A percentile compares a stretch with the other conserved stretches of the same genome.
Evolutionary conservation across 2,113 vertebrate genomes (phyloP).

Genomic region (Chlamydotis undulata): DNA sequence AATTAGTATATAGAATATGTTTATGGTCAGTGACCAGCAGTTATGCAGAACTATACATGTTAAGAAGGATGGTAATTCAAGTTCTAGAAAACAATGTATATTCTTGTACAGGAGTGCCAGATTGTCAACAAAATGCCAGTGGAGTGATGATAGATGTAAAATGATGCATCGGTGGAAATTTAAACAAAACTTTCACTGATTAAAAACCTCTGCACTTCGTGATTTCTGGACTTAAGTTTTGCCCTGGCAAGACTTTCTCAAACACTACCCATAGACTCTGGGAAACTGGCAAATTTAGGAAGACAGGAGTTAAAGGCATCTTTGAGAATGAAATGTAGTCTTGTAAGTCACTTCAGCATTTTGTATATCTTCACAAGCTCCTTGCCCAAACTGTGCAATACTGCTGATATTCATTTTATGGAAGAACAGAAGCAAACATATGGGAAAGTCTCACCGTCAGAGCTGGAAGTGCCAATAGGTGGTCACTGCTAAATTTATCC

Average conservation of each 20-base stretch:
- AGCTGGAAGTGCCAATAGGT: background rate
- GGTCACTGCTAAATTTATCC: background rate
- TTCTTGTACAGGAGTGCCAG: background rate
- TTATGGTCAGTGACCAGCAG: background rate
- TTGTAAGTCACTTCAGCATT: background rate
- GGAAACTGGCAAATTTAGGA: background rate
- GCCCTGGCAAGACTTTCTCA: background rate
- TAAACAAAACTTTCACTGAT: background rate
- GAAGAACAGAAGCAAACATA: background rate
- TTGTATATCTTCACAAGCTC: background rate
- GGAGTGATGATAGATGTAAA: background rate
- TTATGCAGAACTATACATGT: accelerated
- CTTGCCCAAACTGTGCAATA: background rate
- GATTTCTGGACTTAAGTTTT: background rate
- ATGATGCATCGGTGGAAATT: background rate
- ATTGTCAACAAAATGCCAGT: background rate
- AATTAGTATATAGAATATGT: background rate
- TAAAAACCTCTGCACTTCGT: background rate
- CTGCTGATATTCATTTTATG: background rate
- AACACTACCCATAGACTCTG: background rate
- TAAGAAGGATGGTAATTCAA: background rate
- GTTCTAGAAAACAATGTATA: background rate
- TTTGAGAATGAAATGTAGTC: background rate
- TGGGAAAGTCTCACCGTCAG: background rate
- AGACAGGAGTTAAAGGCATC: background rate